Evolutionary conservation across 2,888 invertebrate species (phyloP).

Genomic region (Machimus atricapillus): DNA sequence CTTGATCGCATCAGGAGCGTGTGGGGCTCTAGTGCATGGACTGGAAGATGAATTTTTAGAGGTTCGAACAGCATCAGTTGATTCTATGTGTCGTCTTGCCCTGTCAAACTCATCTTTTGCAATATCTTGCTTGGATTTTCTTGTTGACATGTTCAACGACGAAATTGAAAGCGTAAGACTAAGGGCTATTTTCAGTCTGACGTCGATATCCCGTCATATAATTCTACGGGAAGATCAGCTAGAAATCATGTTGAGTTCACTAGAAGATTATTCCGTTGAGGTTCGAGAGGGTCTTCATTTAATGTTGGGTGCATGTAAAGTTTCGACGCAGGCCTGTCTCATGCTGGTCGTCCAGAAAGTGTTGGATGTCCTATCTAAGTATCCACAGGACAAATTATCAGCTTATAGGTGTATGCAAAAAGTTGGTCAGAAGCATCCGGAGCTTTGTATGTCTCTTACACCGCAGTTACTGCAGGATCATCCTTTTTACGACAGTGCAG

Average conservation of each 20-base stretch:
- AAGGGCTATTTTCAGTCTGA: constrained; percentile 92
- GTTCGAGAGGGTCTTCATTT: constrained; percentile 91
- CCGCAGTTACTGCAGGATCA: constrained; percentile 90
- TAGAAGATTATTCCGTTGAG: constrained; percentile 96
- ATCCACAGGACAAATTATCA: constrained; percentile 86
- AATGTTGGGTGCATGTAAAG: constrained; percentile 86
- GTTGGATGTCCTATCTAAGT: constrained; percentile 90
- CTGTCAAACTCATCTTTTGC: constrained; percentile 85
- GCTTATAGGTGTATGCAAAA: constrained; percentile 86
- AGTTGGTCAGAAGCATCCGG: constrained; percentile 88
- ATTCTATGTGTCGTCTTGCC: constrained; percentile 89
- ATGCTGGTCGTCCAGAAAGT: constrained; percentile 91
- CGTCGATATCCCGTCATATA: constrained; percentile 87
- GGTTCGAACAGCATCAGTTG: constrained; percentile 93
- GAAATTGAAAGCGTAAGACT: constrained; percentile 97
- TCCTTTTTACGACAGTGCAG: constrained; percentile 95
- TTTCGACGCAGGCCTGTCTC: constrained; percentile 89
- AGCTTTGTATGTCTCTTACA: constrained; percentile 86
- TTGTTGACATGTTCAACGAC: constrained; percentile 99
- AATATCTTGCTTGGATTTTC: constrained; percentile 87
- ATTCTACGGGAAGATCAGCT: constrained; percentile 93
- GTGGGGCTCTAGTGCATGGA: constrained; percentile 98
- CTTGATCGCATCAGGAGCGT: constrained; percentile 91
- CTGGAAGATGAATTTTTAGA: constrained; percentile 97
- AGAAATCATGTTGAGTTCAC: constrained; percentile 90